Percentiles rank a stretch among this genome's conserved stretches.
These are phyloP conservation scores for Loxodonta africana DNA, from an alignment of 2,113 vertebrate species.

Conservation along the genomic window DNA sequence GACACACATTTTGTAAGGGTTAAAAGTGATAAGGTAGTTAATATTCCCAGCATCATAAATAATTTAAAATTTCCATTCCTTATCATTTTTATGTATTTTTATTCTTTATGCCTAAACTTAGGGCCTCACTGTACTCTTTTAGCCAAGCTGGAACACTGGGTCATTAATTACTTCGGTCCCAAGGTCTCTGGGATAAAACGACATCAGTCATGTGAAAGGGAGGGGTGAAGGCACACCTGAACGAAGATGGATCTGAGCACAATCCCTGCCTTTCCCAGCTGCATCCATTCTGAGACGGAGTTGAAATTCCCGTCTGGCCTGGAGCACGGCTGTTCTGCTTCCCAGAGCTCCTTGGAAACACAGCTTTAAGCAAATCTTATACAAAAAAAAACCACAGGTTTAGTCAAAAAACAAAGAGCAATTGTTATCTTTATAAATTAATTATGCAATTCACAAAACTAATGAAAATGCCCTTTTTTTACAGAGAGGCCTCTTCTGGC, in stretches of 20 bases:
- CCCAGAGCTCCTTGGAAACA: not conserved
- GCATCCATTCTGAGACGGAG: not conserved
- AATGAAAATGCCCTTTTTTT: not conserved
- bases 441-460: not conserved
- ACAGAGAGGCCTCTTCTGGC: not conserved
- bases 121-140: not conserved
- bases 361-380: not conserved
- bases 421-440: conserved; percentile 36
- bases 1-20: not conserved
- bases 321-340: not conserved
- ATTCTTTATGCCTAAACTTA: not conserved
- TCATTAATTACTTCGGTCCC: conserved; percentile 61
- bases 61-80: conserved; percentile 23
- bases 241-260: not conserved
- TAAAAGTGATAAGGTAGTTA: not conserved
- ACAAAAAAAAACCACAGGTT: not conserved
- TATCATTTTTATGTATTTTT: not conserved
- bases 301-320: not conserved
- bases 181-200: conserved; percentile 24
- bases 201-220: conserved; percentile 21
- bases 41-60: not conserved
- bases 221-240: conserved; percentile 5
- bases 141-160: not conserved
- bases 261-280: not conserved
- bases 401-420: not conserved